Conservation (phyloP, 2,888 invertebrate genomes). For the Octonoba sinensis region DNA sequence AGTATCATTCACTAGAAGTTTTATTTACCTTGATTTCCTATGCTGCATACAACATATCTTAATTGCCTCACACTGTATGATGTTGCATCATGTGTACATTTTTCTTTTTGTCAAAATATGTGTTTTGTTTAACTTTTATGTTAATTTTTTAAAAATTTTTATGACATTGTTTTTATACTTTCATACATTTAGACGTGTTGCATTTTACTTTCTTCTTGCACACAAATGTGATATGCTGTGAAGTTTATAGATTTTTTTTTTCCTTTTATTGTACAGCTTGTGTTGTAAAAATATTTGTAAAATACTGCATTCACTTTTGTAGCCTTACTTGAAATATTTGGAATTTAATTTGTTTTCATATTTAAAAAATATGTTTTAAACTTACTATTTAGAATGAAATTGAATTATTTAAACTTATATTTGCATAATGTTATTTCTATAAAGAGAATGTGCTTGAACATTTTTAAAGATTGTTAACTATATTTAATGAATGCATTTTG, state of each 20-base stretch:
- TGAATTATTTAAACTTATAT: too few relatives aligned
- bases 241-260: constrained; percentile 22
- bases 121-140: constrained; percentile 36
- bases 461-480: too few relatives aligned
- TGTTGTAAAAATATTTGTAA: not conserved
- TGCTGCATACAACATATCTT: constrained; percentile 45
- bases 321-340: too few relatives aligned
- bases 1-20: constrained; percentile 21
- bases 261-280: constrained; percentile 23
- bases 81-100: constrained; percentile 36
- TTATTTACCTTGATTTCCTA: constrained; percentile 32
- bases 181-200: constrained; percentile 25
- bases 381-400: too few relatives aligned
- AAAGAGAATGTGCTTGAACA: too few relatives aligned
- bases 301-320: too few relatives aligned
- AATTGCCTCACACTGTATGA: constrained; percentile 42
- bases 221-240: constrained; percentile 38
- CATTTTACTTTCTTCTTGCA: constrained; percentile 26
- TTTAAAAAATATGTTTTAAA: too few relatives aligned
- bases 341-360: too few relatives aligned
- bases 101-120: constrained; percentile 43
- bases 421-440: too few relatives aligned
- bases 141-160: constrained; percentile 48
- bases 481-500: too few relatives aligned
- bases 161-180: constrained; percentile 47